phyloP scores from a whole-genome alignment of 2,888 invertebrate species.

The Dioctria rufipes region DNA sequence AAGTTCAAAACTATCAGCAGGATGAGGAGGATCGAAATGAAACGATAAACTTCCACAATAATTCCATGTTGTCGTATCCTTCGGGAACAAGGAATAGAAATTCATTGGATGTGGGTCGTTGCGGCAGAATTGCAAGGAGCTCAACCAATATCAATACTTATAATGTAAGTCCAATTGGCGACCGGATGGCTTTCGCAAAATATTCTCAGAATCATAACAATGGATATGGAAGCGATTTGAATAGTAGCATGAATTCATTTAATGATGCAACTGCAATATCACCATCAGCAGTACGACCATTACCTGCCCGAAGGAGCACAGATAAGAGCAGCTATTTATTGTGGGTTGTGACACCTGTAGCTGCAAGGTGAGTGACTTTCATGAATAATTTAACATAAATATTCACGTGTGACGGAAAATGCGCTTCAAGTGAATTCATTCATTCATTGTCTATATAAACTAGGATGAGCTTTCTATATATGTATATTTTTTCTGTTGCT shows the following conservation, averaged over 20 bases:
- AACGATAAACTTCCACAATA: slow-evolving; percentile 46
- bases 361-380: slow-evolving; percentile 68
- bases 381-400: slow-evolving; percentile 61
- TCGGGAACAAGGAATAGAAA: slow-evolving; percentile 17
- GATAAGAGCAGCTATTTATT: slow-evolving; percentile 64
- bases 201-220: slow-evolving; percentile 40
- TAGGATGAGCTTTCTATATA: neutral
- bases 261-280: slow-evolving; percentile 7
- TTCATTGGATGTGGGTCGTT: slow-evolving; percentile 20
- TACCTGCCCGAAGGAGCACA: slow-evolving; percentile 35
- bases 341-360: slow-evolving; percentile 71
- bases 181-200: neutral
- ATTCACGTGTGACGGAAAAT: slow-evolving; percentile 6
- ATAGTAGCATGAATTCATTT: slow-evolving; percentile 46
- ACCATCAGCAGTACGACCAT: neutral
- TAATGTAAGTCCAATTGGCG: slow-evolving; percentile 35
- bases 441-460: slow-evolving; percentile 52
- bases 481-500: too few relatives aligned
- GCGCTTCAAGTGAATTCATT: slow-evolving; percentile 57
- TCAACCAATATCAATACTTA: slow-evolving; percentile 37
- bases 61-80: slow-evolving; percentile 13
- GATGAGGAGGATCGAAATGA: neutral
- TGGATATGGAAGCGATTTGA: slow-evolving; percentile 55
- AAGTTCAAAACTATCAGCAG: slow-evolving; percentile 27
- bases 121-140: slow-evolving; percentile 23